Evolutionary conservation across 2,888 invertebrate genomes (phyloP).

Genomic region (Brachynemurus nebulosus): DNA sequence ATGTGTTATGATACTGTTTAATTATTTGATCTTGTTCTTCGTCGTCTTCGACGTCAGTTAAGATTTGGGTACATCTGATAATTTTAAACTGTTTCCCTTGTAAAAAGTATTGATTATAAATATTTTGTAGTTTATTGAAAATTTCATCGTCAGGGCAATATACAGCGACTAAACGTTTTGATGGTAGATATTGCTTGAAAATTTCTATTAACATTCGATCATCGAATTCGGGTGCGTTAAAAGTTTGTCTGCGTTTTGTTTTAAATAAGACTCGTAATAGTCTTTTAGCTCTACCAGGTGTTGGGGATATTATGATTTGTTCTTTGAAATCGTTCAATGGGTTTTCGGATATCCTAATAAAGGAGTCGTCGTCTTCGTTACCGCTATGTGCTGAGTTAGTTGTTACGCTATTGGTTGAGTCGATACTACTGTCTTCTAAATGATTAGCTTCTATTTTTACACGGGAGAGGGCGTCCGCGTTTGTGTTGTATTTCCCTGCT

Average conservation of each 20-base stretch:
- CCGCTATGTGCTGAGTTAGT: conserved; percentile 2
- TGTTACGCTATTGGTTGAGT: too few species aligned
- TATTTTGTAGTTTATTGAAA: not conserved
- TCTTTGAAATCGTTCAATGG: not conserved
- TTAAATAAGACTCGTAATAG: not conserved
- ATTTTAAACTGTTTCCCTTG: conserved; percentile 1
- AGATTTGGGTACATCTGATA: not conserved
- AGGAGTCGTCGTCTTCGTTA: not conserved
- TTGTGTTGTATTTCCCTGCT: conserved; percentile 21
- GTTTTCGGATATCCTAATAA: conserved; percentile 4
- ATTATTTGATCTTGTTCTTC: conserved; percentile 10
- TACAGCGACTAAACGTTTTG: not conserved
- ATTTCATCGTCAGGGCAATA: not conserved
- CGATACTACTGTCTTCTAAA: too few species aligned
- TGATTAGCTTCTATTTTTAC: too few species aligned
- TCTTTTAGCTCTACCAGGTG: too few species aligned
- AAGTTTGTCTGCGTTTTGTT: not conserved
- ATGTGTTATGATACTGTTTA: conserved; percentile 13
- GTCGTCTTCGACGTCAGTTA: conserved; percentile 8
- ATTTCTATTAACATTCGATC: not conserved
- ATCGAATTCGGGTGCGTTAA: not conserved
- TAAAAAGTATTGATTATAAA: not conserved
- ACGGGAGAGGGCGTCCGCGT: conserved; percentile 23
- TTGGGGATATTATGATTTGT: not conserved
- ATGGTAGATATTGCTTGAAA: not conserved